Evolutionary conservation across 2,888 invertebrate species (phyloP).

Genomic region (Pristionchus maxplancki): DNA sequence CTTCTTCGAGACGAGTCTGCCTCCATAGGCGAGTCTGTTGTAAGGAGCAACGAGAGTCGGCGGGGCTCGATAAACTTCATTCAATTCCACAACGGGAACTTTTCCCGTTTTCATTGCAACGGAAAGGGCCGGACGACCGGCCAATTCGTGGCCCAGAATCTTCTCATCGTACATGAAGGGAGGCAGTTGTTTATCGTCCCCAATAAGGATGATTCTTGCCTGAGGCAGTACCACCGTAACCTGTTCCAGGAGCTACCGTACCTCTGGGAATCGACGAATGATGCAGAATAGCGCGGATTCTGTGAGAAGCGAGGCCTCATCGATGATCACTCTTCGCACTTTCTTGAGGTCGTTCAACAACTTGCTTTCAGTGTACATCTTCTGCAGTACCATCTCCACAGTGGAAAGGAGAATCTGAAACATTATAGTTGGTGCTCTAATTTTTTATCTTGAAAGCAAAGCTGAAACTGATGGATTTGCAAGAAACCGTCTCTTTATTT

Average conservation of each 20-base stretch:
- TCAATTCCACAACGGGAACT: not conserved
- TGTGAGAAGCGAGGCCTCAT: not conserved
- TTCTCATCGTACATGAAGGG: conserved; percentile 25
- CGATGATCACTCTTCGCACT: not conserved
- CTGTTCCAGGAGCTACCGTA: not conserved
- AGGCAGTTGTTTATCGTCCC: conserved; percentile 2
- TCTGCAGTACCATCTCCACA: not conserved
- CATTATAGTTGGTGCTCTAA: not conserved
- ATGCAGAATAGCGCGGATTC: not conserved
- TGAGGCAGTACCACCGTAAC: not conserved
- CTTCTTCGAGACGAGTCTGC: not conserved
- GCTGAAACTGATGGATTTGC: too few relatives aligned
- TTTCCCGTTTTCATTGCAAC: not conserved
- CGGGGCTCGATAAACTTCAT: conserved; percentile 10
- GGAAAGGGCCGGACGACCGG: not conserved
- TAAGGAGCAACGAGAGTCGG: too few relatives aligned
- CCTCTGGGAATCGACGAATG: not conserved
- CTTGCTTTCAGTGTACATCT: not conserved
- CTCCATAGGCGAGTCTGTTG: too few relatives aligned
- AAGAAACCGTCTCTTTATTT: too few relatives aligned
- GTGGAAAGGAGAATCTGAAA: not conserved
- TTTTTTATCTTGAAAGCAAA: too few relatives aligned
- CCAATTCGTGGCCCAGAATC: conserved; percentile 3
- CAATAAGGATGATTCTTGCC: conserved; percentile 6
- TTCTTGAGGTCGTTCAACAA: not conserved